Percentiles rank a stretch among this genome's conserved stretches.
Evolutionary conservation across 2,113 vertebrate species (phyloP).

Genomic region (Odocoileus hemionus): DNA sequence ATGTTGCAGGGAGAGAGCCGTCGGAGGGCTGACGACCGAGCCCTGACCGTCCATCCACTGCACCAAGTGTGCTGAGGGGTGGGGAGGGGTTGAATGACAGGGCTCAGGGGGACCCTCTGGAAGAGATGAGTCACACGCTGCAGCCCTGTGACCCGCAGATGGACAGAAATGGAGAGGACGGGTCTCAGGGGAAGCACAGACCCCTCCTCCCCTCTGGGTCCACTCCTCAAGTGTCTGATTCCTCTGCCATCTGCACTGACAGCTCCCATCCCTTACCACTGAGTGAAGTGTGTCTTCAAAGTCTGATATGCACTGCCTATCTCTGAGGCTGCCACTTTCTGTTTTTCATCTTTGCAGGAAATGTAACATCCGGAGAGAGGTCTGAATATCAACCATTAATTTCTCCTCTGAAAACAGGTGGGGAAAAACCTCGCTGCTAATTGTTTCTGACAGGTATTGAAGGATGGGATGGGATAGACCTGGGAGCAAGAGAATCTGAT

Average conservation of each 20-base stretch:
- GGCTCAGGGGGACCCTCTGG: background rate
- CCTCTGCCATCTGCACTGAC: background rate
- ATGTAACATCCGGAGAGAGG: background rate
- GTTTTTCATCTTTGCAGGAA: conserved; percentile 17
- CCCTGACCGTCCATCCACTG: background rate
- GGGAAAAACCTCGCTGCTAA: background rate
- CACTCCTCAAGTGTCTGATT: background rate
- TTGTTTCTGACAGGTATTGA: conserved; percentile 46
- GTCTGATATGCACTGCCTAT: background rate
- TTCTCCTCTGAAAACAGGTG: conserved; percentile 46
- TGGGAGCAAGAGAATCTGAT: background rate
- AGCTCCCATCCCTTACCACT: background rate
- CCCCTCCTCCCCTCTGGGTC: background rate
- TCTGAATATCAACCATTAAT: conserved; percentile 29
- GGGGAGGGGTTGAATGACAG: background rate
- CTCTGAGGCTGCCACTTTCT: background rate
- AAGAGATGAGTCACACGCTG: background rate
- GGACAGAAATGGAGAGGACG: background rate
- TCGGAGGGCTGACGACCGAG: background rate
- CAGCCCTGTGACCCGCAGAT: background rate
- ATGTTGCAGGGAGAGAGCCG: background rate
- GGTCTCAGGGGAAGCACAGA: background rate
- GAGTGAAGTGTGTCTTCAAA: background rate
- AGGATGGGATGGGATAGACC: background rate
- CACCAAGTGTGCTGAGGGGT: rapidly evolving